Conservation (phyloP, 2,113 vertebrate genomes). For the Myrmecophaga tridactyla region DNA sequence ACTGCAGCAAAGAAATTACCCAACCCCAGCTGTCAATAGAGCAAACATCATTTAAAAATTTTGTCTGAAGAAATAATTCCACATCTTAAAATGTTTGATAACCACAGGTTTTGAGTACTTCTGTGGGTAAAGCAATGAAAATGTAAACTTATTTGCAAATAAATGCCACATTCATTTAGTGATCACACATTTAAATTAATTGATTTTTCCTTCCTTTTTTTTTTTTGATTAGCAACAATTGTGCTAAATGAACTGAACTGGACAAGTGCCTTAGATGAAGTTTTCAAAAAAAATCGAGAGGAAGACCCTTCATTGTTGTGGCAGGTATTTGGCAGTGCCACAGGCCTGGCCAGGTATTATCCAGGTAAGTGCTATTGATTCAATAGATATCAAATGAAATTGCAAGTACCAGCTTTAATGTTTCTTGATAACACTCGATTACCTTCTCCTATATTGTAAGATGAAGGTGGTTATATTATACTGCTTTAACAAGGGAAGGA, state of each 20-base stretch:
- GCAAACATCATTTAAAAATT: not conserved
- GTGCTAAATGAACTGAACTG: constrained; percentile 98
- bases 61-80: not conserved
- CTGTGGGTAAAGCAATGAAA: not conserved
- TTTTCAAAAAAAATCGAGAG: constrained; percentile 94
- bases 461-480: not conserved
- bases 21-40: not conserved
- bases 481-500: not conserved
- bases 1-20: no score
- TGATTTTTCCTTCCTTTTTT: not conserved
- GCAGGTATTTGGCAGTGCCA: constrained; percentile 98
- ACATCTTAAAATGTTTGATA: not conserved
- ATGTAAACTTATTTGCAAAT: not conserved
- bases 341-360: constrained; percentile 96
- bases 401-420: rapidly evolving
- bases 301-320: constrained; percentile 96
- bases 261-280: constrained; percentile 93
- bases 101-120: not conserved
- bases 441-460: not conserved
- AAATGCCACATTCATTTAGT: not conserved
- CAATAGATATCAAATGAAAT: rapidly evolving
- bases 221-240: constrained; percentile 88
- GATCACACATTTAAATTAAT: not conserved
- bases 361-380: constrained; percentile 87
- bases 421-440: not conserved